A percentile compares a stretch with the other conserved stretches of the same genome.
phyloP scores from a whole-genome alignment of 2,888 invertebrate genomes.

The Oithona nana region DNA sequence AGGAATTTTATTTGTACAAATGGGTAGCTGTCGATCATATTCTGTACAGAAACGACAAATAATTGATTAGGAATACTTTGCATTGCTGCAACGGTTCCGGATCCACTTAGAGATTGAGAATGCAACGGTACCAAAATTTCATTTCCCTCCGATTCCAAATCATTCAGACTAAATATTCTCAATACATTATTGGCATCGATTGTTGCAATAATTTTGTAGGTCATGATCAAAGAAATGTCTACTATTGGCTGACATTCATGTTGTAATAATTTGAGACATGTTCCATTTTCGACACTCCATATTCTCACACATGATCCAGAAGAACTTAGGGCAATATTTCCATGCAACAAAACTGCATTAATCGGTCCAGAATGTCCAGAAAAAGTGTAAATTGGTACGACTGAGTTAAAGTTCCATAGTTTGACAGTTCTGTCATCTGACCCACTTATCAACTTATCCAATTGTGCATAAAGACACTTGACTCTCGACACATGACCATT shows the following conservation, averaged over 20 bases:
- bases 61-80: no score
- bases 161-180: neutral
- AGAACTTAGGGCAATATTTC: neutral
- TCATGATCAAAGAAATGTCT: neutral
- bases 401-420: neutral
- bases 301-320: constrained; percentile 4
- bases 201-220: neutral
- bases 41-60: no score
- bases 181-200: neutral
- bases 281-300: constrained; percentile 5
- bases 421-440: constrained; percentile 8
- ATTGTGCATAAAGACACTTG: neutral
- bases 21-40: no score
- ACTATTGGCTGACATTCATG: neutral
- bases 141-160: neutral
- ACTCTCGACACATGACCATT: constrained; percentile 8
- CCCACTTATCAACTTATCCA: neutral
- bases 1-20: no score
- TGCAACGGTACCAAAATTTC: neutral
- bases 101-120: no score
- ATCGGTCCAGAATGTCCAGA: constrained; percentile 6
- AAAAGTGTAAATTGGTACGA: neutral
- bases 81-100: no score
- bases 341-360: neutral
- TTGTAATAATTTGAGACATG: neutral